Evolutionary conservation across 2,113 vertebrate species (phyloP).

Genomic region (Cavia porcellus): DNA sequence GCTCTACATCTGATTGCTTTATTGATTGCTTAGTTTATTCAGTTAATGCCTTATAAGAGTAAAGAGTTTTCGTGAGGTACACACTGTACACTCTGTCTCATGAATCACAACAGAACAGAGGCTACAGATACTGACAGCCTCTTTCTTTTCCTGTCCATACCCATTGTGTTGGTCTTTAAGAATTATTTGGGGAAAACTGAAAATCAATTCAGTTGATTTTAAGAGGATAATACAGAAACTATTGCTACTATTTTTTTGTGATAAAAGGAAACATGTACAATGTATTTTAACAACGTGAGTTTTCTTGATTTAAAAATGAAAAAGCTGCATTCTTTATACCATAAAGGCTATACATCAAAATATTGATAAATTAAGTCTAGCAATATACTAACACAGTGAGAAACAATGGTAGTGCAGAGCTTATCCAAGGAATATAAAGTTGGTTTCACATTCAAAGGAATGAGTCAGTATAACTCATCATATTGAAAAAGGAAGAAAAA

Average conservation of each 20-base stretch:
- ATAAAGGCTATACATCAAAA: not conserved
- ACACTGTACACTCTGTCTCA: conserved; percentile 44
- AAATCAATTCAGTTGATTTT: conserved; percentile 61
- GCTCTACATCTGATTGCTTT: conserved; percentile 58
- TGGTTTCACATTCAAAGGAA: not conserved
- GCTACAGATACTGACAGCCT: not conserved
- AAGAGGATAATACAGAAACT: conserved; percentile 72
- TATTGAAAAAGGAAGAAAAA: not conserved
- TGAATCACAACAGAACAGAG: not conserved
- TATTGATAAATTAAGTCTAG: not conserved
- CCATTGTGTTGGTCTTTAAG: conserved; percentile 43
- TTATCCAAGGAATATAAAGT: conserved; percentile 16
- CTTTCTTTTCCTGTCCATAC: not conserved
- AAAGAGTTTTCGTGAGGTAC: conserved; percentile 52
- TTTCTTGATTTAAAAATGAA: conserved; percentile 73
- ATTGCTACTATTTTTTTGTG: conserved; percentile 81
- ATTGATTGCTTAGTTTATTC: conserved; percentile 73
- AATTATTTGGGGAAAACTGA: conserved; percentile 45
- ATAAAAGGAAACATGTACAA: conserved; percentile 82
- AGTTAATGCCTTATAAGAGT: conserved; percentile 25
- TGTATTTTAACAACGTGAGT: conserved; percentile 85
- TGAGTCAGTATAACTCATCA: not conserved
- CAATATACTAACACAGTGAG: not conserved
- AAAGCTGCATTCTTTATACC: not conserved
- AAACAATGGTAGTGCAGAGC: not conserved